Evolutionary conservation across 1,140 invertebrate species (phyloP), one percentile per base, ranked within the genome.

Genomic region (Antheraea mylitta): DNA sequence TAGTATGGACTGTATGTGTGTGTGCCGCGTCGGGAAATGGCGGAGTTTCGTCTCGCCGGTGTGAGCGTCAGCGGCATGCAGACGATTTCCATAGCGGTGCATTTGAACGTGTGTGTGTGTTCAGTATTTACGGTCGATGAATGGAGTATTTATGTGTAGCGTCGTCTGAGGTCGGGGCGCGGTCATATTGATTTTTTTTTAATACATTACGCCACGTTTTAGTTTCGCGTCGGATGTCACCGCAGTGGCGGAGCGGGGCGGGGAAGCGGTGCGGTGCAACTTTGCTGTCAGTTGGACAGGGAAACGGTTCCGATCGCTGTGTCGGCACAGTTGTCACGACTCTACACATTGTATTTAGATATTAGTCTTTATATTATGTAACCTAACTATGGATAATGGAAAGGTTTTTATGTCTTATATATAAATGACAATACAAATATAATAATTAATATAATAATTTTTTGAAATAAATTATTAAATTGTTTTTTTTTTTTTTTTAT

Each of bases 161-260:
- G 68, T 70, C 59, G 58, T 69, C 74, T 75, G 77, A 73, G 73
- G 69, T 69, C 66, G 71, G 61, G 67, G 67, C 71, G 71, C 53
- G 66, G 76, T 45, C 74, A 64, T 82, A 85, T 85, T 77, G 82
- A 85, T 83, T 81, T 81, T 73, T 72, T 71, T 72, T 68, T 72
- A 22, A 30, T 61, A 18, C 63, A 72, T 72, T 72, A 72, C 59
- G 64, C 48, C 19, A 48, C 61, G 67, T 63, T 45, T 67, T 67
- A 61, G 19, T 66, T 67, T 18, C 36, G 53, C 19, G 70, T 66
- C 61, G 48, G 70, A 64, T 59, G 66, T 36, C 66, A 60, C 63
- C 18, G 60, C 45, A 53, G 60, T 4, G 60, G 10, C 5, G n/a
- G 38, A 48, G 22, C 38, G 42, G 42, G 8, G 11, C 38, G 38